Percentiles rank a stretch among this genome's conserved stretches.
Conservation (phyloP, 2,113 vertebrate genomes). For the Zapus hudsonius region DNA sequence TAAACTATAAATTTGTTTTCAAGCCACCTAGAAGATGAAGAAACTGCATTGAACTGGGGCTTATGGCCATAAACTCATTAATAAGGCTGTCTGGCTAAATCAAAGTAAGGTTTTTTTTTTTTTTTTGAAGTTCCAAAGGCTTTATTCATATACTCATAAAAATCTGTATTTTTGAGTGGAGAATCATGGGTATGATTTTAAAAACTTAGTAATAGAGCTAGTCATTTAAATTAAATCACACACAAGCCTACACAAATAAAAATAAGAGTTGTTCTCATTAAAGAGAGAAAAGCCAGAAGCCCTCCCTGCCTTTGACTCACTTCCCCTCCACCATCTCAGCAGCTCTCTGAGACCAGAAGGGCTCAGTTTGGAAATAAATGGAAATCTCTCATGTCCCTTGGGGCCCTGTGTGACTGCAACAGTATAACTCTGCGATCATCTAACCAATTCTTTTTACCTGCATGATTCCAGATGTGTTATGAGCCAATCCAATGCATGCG, state of each 20-base stretch:
- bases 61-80: background rate
- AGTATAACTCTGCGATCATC: background rate
- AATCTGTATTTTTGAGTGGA: slow-evolving; percentile 4
- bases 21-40: background rate
- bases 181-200: slow-evolving; percentile 1
- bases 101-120: too few species aligned
- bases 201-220: background rate
- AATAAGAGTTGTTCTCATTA: background rate
- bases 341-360: background rate
- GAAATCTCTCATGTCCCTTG: background rate
- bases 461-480: background rate
- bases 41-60: background rate
- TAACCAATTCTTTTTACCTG: background rate
- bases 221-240: slow-evolving; percentile 55
- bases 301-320: background rate
- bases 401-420: background rate
- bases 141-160: background rate
- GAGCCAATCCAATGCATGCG: background rate
- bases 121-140: background rate
- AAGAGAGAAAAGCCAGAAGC: background rate
- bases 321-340: background rate
- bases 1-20: background rate
- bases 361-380: background rate
- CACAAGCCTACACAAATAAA: slow-evolving; percentile 31
- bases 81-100: background rate